phyloP scores from a whole-genome alignment of 2,797 vertebrate genomes.

The Pangasius larnaudii region DNA sequence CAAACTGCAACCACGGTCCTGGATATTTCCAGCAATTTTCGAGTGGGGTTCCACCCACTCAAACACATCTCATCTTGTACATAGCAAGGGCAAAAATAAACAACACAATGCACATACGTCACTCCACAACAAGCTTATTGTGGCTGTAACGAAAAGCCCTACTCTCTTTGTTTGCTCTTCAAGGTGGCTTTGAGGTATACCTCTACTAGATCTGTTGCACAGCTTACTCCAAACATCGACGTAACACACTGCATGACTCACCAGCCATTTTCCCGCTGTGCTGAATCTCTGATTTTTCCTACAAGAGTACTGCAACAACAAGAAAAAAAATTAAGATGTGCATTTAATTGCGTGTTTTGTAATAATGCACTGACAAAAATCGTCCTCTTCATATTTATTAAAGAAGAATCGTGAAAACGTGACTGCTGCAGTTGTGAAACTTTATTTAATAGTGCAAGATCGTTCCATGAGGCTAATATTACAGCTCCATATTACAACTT shows the following conservation, averaged over 20 bases:
- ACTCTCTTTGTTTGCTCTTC: background rate
- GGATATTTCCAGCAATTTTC: slow-evolving; percentile 34
- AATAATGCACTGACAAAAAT: background rate
- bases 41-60: slow-evolving; percentile 25
- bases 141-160: background rate
- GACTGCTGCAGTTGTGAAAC: background rate
- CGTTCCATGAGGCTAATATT: background rate
- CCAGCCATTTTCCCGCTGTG: background rate
- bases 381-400: background rate
- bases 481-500: background rate
- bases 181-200: background rate
- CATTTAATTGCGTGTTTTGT: background rate
- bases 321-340: background rate
- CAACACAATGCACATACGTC: background rate
- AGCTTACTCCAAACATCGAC: background rate
- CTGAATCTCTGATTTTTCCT: background rate
- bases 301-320: background rate
- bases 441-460: background rate
- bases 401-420: background rate
- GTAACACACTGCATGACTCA: background rate
- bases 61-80: slow-evolving; percentile 22
- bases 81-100: slow-evolving; percentile 31
- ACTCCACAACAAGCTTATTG: slow-evolving; percentile 8
- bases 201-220: background rate
- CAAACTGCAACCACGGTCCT: slow-evolving; percentile 34